These are phyloP conservation scores for Thymelicus acteon DNA, from an alignment of 2,888 invertebrate genomes.

Conservation along the genomic window DNA sequence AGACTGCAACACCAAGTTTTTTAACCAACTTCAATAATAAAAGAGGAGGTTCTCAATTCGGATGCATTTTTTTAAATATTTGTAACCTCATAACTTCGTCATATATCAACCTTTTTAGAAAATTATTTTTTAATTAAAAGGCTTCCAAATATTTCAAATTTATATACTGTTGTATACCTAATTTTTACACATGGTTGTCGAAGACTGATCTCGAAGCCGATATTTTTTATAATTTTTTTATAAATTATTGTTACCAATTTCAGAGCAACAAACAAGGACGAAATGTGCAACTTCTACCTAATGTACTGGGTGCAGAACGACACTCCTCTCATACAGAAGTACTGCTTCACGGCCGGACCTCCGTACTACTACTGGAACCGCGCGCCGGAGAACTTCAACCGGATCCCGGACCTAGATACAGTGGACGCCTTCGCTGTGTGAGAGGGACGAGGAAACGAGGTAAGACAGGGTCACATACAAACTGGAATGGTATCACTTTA, in stretches of 20 bases:
- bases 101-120: too few relatives aligned
- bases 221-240: too few relatives aligned
- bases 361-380: conserved; percentile 93
- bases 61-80: too few relatives aligned
- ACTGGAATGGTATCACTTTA: too few relatives aligned
- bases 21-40: too few relatives aligned
- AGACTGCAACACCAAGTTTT: too few relatives aligned
- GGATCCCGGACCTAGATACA: conserved; percentile 91
- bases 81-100: too few relatives aligned
- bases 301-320: conserved; percentile 95
- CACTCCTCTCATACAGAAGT: conserved; percentile 90
- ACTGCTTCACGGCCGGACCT: conserved; percentile 93
- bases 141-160: too few relatives aligned
- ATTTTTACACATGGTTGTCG: too few relatives aligned
- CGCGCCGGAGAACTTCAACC: conserved; percentile 86
- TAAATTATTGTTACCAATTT: conserved; percentile 40
- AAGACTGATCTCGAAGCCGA: too few relatives aligned
- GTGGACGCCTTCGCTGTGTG: conserved; percentile 49
- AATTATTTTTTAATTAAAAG: neutral
- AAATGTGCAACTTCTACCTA: conserved; percentile 98
- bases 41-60: too few relatives aligned
- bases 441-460: neutral
- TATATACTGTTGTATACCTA: too few relatives aligned
- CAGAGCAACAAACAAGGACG: conserved; percentile 93
- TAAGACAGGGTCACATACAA: neutral